Evolutionary conservation across 2,113 vertebrate species (phyloP), one percentile per base, ranked within the genome.

Genomic region (Notothenia coriiceps): DNA sequence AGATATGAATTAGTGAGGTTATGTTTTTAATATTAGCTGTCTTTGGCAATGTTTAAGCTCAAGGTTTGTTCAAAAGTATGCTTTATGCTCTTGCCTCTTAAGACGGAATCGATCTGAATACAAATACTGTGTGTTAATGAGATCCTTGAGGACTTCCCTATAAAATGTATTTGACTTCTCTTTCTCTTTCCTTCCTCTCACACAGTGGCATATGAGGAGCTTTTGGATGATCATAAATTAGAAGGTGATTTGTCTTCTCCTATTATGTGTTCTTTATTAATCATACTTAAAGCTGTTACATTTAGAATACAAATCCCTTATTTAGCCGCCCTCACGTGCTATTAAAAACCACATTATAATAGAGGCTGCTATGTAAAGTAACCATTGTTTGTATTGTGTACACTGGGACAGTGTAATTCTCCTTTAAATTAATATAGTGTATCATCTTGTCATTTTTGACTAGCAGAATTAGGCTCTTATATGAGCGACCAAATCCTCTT

Each of bases 201-300:
- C 61, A 64, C 78, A 95, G 97, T 97, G 93, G 96, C 96, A 44
- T 97, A 97, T 89, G 96, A 97, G 88, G 97, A 97, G 81, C 95
- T 98, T 72, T 91, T 97, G 93, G 96, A 97, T 68, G 96, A 96
- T 89, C 95, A 96, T 89, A 97, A 97, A 92, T 90, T 96, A 90
- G 96, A 97, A 96, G 96, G 96, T 98, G 47, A 86, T 55, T 65
- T 77, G 0, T 84, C 35, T 46, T 66, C 5, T 25, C 2, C 5
- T 25, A 6, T 74, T 3, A 60, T 14, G 22, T 15, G 8, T 17
- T n/a, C 1, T 17, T 46, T 13, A 35, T 11, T 49, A 2, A 14
- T 52, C 2, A 22, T 67, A 6, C 54, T 50, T 13, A 62, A 33
- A 80, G 11, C 20, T 11, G 73, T 80, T 70, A 11, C n/a, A 10